Evolutionary conservation across 2,113 vertebrate genomes (phyloP).

Genomic region (Semnornis frantzii): DNA sequence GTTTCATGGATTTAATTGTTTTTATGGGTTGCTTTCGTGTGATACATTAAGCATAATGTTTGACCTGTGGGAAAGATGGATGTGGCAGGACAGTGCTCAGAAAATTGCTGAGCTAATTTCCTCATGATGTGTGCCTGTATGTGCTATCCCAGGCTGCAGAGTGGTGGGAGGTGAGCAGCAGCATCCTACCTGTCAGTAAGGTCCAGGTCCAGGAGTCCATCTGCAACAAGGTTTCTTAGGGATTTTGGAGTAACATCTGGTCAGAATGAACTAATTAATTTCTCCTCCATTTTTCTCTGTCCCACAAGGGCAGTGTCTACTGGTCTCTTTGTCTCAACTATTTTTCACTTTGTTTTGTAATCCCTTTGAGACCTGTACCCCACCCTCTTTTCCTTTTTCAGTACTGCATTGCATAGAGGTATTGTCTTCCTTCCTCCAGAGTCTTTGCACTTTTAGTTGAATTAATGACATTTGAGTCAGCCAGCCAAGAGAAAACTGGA

Average conservation of each 20-base stretch:
- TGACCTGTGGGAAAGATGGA: neutral
- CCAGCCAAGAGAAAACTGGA: neutral
- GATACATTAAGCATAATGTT: neutral
- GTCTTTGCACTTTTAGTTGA: conserved; percentile 5
- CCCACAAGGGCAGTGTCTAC: neutral
- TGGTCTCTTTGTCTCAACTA: neutral
- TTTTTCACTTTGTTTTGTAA: neutral
- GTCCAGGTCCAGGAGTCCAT: neutral
- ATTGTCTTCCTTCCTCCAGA: neutral
- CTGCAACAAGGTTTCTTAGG: neutral
- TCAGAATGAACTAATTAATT: neutral
- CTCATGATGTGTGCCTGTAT: neutral
- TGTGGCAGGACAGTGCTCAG: neutral
- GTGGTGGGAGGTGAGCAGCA: neutral
- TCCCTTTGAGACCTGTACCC: neutral
- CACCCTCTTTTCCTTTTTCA: neutral
- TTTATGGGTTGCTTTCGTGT: neutral
- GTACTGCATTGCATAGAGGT: neutral
- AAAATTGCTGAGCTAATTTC: neutral
- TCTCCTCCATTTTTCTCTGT: neutral
- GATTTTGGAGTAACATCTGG: neutral
- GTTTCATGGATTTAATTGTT: neutral
- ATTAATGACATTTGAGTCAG: neutral
- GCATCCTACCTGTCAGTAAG: accelerated
- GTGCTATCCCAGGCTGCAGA: neutral